These are phyloP conservation scores for Galago senegalensis DNA, from an alignment of 2,797 vertebrate genomes.

Conservation along the genomic window DNA sequence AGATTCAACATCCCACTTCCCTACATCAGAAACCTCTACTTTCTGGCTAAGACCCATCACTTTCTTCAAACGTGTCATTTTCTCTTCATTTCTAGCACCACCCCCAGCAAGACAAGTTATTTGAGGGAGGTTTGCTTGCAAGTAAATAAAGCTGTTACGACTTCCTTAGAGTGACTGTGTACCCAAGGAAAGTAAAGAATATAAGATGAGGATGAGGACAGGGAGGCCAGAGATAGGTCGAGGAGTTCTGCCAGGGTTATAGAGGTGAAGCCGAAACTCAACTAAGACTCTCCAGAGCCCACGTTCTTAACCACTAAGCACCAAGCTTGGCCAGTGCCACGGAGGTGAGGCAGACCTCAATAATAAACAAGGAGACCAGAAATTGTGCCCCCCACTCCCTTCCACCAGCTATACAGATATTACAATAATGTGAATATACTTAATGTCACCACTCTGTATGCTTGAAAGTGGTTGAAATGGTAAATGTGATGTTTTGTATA, in stretches of 20 bases:
- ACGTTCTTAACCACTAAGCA: not conserved
- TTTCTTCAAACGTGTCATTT: conserved; percentile 30
- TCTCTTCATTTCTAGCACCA: not conserved
- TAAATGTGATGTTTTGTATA: not conserved
- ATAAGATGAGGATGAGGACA: not conserved
- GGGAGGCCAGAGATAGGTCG: not conserved
- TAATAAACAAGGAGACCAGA: conserved; percentile 2
- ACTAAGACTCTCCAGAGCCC: not conserved
- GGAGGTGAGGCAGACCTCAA: not conserved
- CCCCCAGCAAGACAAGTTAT: not conserved
- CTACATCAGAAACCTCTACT: not conserved
- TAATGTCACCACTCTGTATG: not conserved
- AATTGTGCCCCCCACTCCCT: not conserved
- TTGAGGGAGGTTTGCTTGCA: not conserved
- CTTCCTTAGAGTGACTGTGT: not conserved
- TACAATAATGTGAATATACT: not conserved
- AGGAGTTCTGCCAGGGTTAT: not conserved
- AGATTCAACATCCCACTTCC: not conserved
- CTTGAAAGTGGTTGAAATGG: not conserved
- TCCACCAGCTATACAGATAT: not conserved
- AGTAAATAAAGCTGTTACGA: not conserved
- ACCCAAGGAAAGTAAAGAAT: not conserved
- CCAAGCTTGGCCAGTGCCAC: not conserved
- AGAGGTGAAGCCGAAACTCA: not conserved
- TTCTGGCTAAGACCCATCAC: not conserved